phyloP scores from a whole-genome alignment of 2,797 vertebrate species.

The Onychomys leucogaster region DNA sequence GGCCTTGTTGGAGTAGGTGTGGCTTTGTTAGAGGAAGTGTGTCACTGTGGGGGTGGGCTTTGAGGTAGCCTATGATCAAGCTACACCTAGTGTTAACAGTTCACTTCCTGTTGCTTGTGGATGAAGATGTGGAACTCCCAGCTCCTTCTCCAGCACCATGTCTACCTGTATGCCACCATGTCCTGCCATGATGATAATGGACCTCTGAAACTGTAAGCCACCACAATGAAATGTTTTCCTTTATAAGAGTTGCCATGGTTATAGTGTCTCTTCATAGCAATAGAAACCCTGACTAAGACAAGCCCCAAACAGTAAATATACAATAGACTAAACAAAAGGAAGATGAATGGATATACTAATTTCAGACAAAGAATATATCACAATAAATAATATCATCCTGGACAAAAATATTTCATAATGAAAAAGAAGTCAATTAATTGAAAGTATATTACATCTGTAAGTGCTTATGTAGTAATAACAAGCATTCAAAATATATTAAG shows the following conservation, averaged over 20 bases:
- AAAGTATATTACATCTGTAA: neutral
- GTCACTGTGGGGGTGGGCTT: neutral
- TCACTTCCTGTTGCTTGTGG: neutral
- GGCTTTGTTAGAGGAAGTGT: neutral
- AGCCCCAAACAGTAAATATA: neutral
- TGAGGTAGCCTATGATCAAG: neutral
- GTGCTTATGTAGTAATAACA: neutral
- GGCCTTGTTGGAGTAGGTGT: neutral
- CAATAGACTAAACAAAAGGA: conserved; percentile 14
- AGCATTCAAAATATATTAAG: conserved; percentile 4
- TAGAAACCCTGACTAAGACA: neutral
- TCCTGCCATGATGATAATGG: neutral
- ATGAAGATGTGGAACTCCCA: neutral
- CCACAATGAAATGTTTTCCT: neutral
- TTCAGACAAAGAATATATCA: neutral
- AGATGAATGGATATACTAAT: neutral
- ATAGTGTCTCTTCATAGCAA: neutral
- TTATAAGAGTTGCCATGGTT: neutral
- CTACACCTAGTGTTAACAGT: neutral
- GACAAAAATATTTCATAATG: conserved; percentile 12
- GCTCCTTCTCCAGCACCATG: neutral
- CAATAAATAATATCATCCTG: neutral
- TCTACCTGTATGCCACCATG: neutral
- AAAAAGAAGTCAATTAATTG: neutral
- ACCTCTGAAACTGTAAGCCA: neutral